Evolutionary conservation across 2,797 vertebrate species (phyloP), one percentile per base, ranked within the genome.

Genomic region (Linurgus olivaceus): DNA sequence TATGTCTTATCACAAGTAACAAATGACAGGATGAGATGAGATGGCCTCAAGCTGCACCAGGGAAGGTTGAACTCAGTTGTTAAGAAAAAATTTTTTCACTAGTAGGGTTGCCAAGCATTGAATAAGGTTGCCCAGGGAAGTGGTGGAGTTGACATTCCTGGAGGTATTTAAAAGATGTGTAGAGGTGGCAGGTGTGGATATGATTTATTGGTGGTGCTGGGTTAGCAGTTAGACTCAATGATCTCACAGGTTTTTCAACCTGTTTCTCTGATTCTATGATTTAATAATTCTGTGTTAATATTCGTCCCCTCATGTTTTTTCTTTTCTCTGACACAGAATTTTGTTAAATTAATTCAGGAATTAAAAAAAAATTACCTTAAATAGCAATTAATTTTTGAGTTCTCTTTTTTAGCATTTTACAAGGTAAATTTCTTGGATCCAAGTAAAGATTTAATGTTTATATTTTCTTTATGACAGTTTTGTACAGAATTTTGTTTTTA

Each of bases 391-490:
- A 70, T 88, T 95, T 97, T 68, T 70, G 31, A 73, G 31, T 25
- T 67, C 13, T 47, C 17, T 31, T 84, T 79, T 73, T 71, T 62
- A 28, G 63, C 17, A 45, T 75, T 80, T 73, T 71, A 18, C 38
- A 85, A 88, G 44, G 44, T 95, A 92, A 38, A 75, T 54, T 80
- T 93, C 88, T 95, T 35, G 7, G 7, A 77, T 94, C 40, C 74
- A 92, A 76, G n/a, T 67, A 66, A 94, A 89, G 63, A 93, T 57
- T 90, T 89, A 35, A 38, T 91, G 57, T 93, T 57, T 72, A n/a
- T 48, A 31, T 82, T 93, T 94, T 92, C 51, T 96, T 79, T 86
- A 90, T 86, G 73, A 86, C 42, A 94, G 73, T 87, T 71, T 57
- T 66, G 66, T 42, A 83, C 94, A 93, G 26, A 47, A 62, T 94